Evolutionary conservation across 2,797 vertebrate genomes (phyloP), one percentile per base, ranked within the genome.

Genomic region (Ambastaia sidthimunki): DNA sequence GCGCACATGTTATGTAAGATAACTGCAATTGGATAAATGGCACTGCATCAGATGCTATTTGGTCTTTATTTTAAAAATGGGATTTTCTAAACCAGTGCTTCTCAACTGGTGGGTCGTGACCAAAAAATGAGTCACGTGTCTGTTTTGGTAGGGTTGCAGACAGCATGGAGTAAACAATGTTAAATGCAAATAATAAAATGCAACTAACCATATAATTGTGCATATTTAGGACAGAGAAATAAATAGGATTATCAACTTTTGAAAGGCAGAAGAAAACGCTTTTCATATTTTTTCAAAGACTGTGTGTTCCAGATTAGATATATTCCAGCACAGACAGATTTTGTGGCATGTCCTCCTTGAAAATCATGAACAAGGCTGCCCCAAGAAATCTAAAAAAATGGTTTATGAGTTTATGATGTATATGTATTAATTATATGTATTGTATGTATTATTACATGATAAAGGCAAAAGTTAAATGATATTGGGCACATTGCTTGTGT

Each of bases 51-150:
- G 13, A 54, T 9, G 9, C 23, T 54, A 23, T 65, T 74, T 50
- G n/a, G 73, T 34, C 25, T 18, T 37, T 11, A 21, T 74, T 44
- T 63, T 28, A 57, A 57, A 37, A 71, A 10, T 50, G 5, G n/a
- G 11, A 63, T 50, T 52, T 74, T 65, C 57, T 52, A 16, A 63
- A 52, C 44, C 62, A 65, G 62, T 65, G 28, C 16, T 34, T 37
- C 31, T 37, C 9, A 63, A 62, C 59, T 31, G 23, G 25, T 28
- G 7, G 60, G 60, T 63, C 31, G 1, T 16, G 16, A 21, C 10
- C 54, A 65, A 65, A 65, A 37, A 57, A 23, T n/a, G 0, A 34
- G 60, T n/a, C 7, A n/a, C 16, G 3, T 5, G 31, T 31, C 31
- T 10, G 28, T 37, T 65, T 3, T 65, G 18, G 31, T n/a, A n/a